A percentile compares a stretch with the other conserved stretches of the same genome.
Evolutionary conservation across 2,888 invertebrate species (phyloP).

Genomic region (Brachycybe producta): DNA sequence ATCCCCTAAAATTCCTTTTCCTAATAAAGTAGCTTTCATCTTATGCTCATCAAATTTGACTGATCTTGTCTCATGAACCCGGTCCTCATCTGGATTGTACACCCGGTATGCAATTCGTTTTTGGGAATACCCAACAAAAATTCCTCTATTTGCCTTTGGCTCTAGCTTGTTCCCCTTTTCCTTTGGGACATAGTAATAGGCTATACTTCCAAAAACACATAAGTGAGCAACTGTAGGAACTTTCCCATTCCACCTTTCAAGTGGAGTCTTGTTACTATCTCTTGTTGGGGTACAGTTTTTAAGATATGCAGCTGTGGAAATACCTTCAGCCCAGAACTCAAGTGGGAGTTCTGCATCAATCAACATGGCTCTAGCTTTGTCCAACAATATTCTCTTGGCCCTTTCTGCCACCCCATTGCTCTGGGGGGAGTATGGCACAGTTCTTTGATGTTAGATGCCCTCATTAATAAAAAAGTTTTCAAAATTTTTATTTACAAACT

Average conservation of each 20-base stretch:
- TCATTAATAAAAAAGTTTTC: background rate
- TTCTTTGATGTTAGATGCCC: conserved; percentile 1
- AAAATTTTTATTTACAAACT: background rate
- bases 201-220: no score
- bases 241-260: background rate
- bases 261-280: background rate
- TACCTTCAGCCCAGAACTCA: conserved; percentile 5
- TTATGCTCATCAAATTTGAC: conserved; percentile 5
- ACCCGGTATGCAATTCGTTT: background rate
- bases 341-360: conserved; percentile 8
- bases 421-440: conserved; percentile 2
- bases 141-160: no score
- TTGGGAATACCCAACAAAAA: background rate
- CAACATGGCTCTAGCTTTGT: conserved; percentile 6
- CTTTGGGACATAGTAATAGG: no score
- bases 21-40: background rate
- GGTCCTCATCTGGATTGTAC: background rate
- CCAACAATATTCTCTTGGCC: conserved; percentile 1
- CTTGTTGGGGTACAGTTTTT: conserved; percentile 1
- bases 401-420: conserved; percentile 8
- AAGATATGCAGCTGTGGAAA: conserved; percentile 1
- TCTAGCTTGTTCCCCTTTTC: no score
- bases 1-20: background rate
- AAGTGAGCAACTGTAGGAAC: background rate
- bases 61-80: background rate